Base-by-base conservation (phyloP, 2,113 vertebrate genomes). In the Xyliphius kryptos region DNA sequence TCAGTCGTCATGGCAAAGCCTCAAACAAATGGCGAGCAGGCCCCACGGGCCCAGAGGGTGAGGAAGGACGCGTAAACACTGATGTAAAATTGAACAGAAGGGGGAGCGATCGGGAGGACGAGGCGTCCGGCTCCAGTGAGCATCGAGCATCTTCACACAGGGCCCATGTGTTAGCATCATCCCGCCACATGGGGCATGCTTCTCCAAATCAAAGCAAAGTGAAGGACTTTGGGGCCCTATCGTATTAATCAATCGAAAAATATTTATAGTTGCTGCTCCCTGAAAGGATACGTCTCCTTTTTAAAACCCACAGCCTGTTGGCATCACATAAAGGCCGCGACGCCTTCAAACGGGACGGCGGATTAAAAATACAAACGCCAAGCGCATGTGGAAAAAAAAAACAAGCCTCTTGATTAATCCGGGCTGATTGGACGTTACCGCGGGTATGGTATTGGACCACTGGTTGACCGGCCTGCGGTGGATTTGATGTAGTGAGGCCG, bases 211-310 rank as follows among this genome's bases (percentile, higher is more conserved):
- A 87, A 88, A 89, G 85, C 71, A 66, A 15, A 3, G 67, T 67
- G 56, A 1, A 57, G 50, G 41, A 63, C 32, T 26, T 69, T 51
- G 26, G 61, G 66, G 58, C 47, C 64, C 65, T 84, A 77, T 78
- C 67, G 8, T 84, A 85, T 85, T 87, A 82, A 89, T 88, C 86
- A 88, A 87, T 76, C 77, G 72, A 77, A 86, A 81, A 87, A 86
- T 86, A 89, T 89, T 88, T 81, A 88, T 87, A 81, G 61, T 68
- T 67, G 76, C 80, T 74, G 76, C 55, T 55, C 77, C 65, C 75
- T 36, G 75, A 79, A 80, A 75, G 77, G 77, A 79, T 78, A 67
- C 44, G 22, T 56, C 67, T 74, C 68, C 73, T 74, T 83, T 77
- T 77, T 69, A 78, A 79, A 74, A 71, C 54, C 58, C 56, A 55